A percentile compares a stretch with the other conserved stretches of the same genome.
These are phyloP conservation scores for Drosophila guanche DNA, from an alignment of 1,140 invertebrate species.

Conservation along the genomic window DNA sequence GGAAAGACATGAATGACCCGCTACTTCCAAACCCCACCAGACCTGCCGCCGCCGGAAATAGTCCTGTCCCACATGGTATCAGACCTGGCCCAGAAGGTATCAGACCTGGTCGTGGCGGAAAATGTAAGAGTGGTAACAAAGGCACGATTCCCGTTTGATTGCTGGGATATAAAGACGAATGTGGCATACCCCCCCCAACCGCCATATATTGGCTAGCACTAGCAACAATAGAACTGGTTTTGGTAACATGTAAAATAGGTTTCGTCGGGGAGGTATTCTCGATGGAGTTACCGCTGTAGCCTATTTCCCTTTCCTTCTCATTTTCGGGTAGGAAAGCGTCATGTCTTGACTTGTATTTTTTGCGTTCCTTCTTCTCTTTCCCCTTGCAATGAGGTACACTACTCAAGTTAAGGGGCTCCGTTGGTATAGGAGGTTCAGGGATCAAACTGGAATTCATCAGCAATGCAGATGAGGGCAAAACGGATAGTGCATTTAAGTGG, in stretches of 20 bases:
- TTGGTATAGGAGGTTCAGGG: not conserved
- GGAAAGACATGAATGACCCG: slow-evolving; percentile 42
- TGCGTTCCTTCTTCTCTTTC: slow-evolving; percentile 61
- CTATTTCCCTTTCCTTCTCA: not conserved
- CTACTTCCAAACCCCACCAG: slow-evolving; percentile 35
- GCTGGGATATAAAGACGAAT: slow-evolving; percentile 17
- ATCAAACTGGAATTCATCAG: not conserved
- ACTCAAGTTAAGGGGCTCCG: slow-evolving; percentile 58
- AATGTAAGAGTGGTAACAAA: slow-evolving; percentile 67
- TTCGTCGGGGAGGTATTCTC: slow-evolving; percentile 7
- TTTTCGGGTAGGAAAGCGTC: not conserved
- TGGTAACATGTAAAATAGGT: too few relatives aligned
- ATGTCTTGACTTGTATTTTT: slow-evolving; percentile 47
- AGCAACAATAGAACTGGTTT: not conserved
- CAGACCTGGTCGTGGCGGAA: slow-evolving; percentile 87
- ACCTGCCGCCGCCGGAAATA: slow-evolving; percentile 79
- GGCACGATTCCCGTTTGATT: slow-evolving; percentile 46
- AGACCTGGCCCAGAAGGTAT: slow-evolving; percentile 87
- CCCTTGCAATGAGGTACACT: slow-evolving; percentile 10
- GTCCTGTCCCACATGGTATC: slow-evolving; percentile 86
- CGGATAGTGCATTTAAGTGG: slow-evolving; percentile 3
- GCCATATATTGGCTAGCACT: slow-evolving; percentile 8
- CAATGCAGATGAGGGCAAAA: not conserved
- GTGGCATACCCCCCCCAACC: not conserved
- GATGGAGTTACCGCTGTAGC: not conserved